Percentiles rank a stretch among this genome's conserved stretches.
Conservation (phyloP, 2,888 invertebrate species). For the Acronicta aceris region DNA sequence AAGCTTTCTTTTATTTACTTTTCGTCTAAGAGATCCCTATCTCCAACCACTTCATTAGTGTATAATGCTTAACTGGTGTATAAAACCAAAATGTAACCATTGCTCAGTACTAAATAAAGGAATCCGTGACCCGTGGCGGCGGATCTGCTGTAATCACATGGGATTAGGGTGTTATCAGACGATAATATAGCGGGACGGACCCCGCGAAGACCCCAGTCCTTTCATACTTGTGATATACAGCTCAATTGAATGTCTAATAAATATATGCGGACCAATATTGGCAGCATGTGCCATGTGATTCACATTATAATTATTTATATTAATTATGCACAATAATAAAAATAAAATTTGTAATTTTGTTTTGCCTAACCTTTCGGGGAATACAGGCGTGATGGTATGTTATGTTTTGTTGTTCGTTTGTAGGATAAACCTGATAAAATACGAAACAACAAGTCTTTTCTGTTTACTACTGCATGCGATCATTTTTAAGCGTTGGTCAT, state of each 20-base stretch:
- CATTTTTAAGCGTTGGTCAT: no score
- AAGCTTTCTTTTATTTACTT: neutral
- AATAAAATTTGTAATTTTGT: no score
- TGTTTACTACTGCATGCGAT: no score
- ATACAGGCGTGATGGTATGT: no score
- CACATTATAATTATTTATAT: no score
- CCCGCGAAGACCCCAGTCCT: constrained; percentile 35
- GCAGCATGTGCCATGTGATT: no score
- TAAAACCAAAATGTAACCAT: constrained; percentile 74
- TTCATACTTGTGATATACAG: constrained; percentile 63
- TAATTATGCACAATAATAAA: no score
- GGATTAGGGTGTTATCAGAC: constrained; percentile 84
- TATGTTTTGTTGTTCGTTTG: no score
- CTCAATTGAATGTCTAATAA: neutral
- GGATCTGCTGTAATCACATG: constrained; percentile 78
- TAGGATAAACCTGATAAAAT: no score
- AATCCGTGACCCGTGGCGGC: constrained; percentile 73
- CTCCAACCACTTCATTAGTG: constrained; percentile 36
- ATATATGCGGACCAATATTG: no score
- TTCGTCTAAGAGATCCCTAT: constrained; percentile 24
- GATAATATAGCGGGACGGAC: constrained; percentile 77
- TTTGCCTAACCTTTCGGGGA: no score
- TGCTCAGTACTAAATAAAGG: constrained; percentile 72
- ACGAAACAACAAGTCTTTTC: no score
- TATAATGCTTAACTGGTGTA: constrained; percentile 41